Conservation (phyloP, 2,797 vertebrate genomes). For the Sarcoramphus papa region DNA sequence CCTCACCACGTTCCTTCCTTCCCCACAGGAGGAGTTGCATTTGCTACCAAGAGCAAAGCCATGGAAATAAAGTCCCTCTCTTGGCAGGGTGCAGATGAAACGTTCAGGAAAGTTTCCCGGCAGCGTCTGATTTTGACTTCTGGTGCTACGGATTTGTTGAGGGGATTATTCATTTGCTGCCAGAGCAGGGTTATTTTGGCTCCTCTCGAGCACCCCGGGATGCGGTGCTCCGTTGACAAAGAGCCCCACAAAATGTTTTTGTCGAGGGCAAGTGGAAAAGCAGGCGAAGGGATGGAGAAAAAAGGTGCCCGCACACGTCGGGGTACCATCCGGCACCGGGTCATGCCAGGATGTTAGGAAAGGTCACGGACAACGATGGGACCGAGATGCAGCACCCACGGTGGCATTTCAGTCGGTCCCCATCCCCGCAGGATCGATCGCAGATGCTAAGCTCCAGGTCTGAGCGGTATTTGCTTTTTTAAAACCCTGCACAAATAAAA, state of each 20-base stretch:
- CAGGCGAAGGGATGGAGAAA: background rate
- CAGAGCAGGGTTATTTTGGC: background rate
- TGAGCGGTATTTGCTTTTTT: background rate
- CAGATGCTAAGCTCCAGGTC: background rate
- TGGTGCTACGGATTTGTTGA: background rate
- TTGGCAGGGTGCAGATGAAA: background rate
- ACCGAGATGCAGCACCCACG: background rate
- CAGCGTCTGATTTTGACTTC: background rate
- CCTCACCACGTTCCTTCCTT: background rate
- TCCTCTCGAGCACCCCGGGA: background rate
- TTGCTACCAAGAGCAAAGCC: background rate
- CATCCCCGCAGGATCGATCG: accelerated
- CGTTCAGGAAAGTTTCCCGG: background rate
- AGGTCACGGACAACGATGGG: accelerated
- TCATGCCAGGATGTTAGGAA: background rate
- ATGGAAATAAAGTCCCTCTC: background rate
- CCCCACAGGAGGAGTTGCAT: background rate
- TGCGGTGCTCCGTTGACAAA: accelerated
- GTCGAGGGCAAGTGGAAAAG: background rate
- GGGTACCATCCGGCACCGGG: background rate
- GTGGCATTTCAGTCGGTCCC: background rate
- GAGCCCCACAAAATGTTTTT: background rate
- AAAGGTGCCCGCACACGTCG: accelerated
- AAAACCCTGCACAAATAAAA: background rate
- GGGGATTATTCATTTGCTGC: background rate